phyloP scores from a whole-genome alignment of 2,113 vertebrate genomes.

The Tupaia tana region DNA sequence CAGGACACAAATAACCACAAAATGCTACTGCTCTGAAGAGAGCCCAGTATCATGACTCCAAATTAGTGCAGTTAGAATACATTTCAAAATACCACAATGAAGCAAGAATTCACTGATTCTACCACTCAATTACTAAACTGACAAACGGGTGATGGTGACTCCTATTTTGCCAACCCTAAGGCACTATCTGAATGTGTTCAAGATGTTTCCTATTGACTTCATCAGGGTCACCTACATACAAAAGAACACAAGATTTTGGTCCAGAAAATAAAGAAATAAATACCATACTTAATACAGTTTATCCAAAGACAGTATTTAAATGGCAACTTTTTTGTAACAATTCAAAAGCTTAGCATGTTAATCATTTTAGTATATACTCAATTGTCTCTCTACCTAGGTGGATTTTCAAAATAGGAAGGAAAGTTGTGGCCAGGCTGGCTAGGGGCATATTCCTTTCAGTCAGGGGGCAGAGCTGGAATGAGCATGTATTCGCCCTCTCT shows the following conservation, averaged over 20 bases:
- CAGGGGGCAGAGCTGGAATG: neutral
- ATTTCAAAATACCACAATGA: slow-evolving; percentile 3
- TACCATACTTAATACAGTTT: neutral
- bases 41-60: slow-evolving; percentile 7
- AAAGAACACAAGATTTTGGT: slow-evolving; percentile 22
- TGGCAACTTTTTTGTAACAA: slow-evolving; percentile 35
- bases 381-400: slow-evolving; percentile 19
- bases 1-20: slow-evolving; percentile 12
- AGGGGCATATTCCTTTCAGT: neutral
- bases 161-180: slow-evolving; percentile 24
- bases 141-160: slow-evolving; percentile 4
- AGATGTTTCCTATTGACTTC: slow-evolving; percentile 5
- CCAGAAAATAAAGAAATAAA: slow-evolving; percentile 45
- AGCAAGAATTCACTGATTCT: slow-evolving; percentile 22
- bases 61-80: slow-evolving; percentile 18
- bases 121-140: neutral
- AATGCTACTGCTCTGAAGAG: neutral
- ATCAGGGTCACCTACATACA: neutral
- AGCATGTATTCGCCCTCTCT: neutral
- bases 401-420: slow-evolving; percentile 29
- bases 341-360: neutral
- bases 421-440: neutral
- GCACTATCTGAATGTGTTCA: neutral
- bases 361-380: neutral
- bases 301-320: slow-evolving; percentile 46